phyloP scores from a whole-genome alignment of 2,113 vertebrate genomes.

The Macquaria australasica region DNA sequence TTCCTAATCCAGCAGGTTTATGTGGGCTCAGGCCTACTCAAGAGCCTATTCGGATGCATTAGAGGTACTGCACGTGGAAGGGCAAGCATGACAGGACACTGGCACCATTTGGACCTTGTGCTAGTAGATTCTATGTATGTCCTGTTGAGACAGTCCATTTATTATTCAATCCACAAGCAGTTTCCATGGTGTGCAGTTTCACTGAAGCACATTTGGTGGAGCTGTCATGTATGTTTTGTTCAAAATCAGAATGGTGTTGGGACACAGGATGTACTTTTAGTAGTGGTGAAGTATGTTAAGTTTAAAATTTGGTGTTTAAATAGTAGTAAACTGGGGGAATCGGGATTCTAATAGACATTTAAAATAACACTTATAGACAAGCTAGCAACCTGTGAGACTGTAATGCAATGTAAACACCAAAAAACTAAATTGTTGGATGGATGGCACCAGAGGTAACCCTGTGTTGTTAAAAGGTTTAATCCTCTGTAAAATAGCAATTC shows the following conservation, averaged over 20 bases:
- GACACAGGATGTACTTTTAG: not conserved
- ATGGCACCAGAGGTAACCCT: not conserved
- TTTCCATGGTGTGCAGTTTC: slow-evolving; percentile 24
- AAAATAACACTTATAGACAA: not conserved
- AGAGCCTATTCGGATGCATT: slow-evolving; percentile 75
- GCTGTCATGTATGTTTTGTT: not conserved
- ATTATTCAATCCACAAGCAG: slow-evolving; percentile 26
- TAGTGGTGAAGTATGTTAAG: not conserved
- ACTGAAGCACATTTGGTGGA: not conserved
- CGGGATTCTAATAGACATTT: not conserved
- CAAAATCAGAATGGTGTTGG: not conserved
- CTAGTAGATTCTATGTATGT: slow-evolving; percentile 38
- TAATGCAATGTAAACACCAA: not conserved
- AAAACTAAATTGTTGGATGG: not conserved
- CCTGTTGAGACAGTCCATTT: slow-evolving; percentile 7
- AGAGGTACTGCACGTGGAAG: slow-evolving; percentile 68
- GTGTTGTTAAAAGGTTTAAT: not conserved
- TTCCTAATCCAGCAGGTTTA: slow-evolving; percentile 81
- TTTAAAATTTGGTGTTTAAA: not conserved
- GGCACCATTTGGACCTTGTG: slow-evolving; percentile 58
- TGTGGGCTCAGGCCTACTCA: slow-evolving; percentile 75
- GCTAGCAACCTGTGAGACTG: not conserved
- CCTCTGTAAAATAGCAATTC: slow-evolving; percentile 8
- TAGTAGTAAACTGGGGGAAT: not conserved
- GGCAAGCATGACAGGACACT: slow-evolving; percentile 71